phyloP scores from a whole-genome alignment of 2,888 invertebrate genomes.

The Ceriagrion tenellum region DNA sequence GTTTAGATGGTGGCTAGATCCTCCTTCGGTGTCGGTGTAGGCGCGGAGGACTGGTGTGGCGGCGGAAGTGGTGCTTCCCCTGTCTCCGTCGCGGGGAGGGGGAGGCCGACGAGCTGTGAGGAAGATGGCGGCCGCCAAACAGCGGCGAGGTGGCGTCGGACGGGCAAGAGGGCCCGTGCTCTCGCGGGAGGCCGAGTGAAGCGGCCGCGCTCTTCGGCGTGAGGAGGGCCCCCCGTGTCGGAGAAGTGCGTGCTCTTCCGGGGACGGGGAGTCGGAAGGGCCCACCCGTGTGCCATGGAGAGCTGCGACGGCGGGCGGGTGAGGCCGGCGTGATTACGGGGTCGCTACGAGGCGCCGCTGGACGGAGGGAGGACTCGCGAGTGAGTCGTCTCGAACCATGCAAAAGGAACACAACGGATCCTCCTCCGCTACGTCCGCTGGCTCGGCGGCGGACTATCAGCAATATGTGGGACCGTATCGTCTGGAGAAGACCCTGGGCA shows the following conservation, averaged over 20 bases:
- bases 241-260: not conserved
- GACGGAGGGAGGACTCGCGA: slow-evolving; percentile 50
- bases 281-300: slow-evolving; percentile 61
- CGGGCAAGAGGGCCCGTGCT: slow-evolving; percentile 39
- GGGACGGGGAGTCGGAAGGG: not conserved
- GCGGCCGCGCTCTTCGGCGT: slow-evolving; percentile 20
- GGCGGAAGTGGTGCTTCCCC: slow-evolving; percentile 63
- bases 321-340: slow-evolving; percentile 62
- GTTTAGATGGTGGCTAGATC: slow-evolving; percentile 63
- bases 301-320: slow-evolving; percentile 39
- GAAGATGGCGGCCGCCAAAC: slow-evolving; percentile 62
- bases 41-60: slow-evolving; percentile 58
- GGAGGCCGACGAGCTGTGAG: slow-evolving; percentile 37
- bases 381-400: slow-evolving; percentile 64
- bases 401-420: slow-evolving; percentile 67
- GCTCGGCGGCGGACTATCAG: slow-evolving; percentile 82
- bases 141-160: slow-evolving; percentile 63
- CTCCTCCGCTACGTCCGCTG: slow-evolving; percentile 64
- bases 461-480: slow-evolving; percentile 99
- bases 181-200: slow-evolving; percentile 57
- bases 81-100: slow-evolving; percentile 47
- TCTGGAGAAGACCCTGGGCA: slow-evolving; percentile 99
- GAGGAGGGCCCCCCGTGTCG: not conserved
- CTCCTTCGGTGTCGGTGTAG: not conserved
- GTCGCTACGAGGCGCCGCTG: slow-evolving; percentile 44